A percentile compares a stretch with the other conserved stretches of the same genome.
These are phyloP conservation scores for Chionis minor DNA, from an alignment of 2,113 vertebrate genomes.

Conservation along the genomic window DNA sequence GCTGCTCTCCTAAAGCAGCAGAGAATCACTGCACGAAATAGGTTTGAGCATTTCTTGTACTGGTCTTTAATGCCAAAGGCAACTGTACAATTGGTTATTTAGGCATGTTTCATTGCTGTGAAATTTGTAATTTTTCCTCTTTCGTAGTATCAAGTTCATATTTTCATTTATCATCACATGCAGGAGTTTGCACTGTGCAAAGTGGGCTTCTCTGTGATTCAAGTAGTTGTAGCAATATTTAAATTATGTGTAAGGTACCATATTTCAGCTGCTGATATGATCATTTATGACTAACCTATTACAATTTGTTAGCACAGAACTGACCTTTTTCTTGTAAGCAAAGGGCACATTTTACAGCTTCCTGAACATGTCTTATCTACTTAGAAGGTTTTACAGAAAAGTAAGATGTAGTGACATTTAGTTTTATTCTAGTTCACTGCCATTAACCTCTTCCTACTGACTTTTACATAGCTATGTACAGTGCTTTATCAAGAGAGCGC, in stretches of 20 bases:
- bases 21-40: neutral
- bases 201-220: neutral
- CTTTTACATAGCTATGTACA: neutral
- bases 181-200: neutral
- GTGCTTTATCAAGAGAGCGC: constrained; percentile 3
- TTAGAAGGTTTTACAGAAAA: constrained; percentile 72
- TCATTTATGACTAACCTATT: constrained; percentile 75
- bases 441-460: constrained; percentile 68
- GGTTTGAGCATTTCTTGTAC: neutral
- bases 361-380: constrained; percentile 74
- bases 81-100: neutral
- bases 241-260: constrained; percentile 26
- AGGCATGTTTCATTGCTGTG: neutral
- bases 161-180: neutral
- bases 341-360: constrained; percentile 80
- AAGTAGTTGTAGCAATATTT: constrained; percentile 56
- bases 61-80: neutral
- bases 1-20: neutral
- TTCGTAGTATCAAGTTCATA: neutral
- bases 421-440: constrained; percentile 76
- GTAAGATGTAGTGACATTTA: constrained; percentile 78
- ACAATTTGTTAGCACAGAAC: constrained; percentile 69
- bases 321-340: constrained; percentile 76
- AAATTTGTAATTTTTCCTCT: neutral
- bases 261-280: constrained; percentile 69